These are phyloP conservation scores for Ypsolopha sequella DNA, from an alignment of 2,888 invertebrate genomes.

Conservation along the genomic window DNA sequence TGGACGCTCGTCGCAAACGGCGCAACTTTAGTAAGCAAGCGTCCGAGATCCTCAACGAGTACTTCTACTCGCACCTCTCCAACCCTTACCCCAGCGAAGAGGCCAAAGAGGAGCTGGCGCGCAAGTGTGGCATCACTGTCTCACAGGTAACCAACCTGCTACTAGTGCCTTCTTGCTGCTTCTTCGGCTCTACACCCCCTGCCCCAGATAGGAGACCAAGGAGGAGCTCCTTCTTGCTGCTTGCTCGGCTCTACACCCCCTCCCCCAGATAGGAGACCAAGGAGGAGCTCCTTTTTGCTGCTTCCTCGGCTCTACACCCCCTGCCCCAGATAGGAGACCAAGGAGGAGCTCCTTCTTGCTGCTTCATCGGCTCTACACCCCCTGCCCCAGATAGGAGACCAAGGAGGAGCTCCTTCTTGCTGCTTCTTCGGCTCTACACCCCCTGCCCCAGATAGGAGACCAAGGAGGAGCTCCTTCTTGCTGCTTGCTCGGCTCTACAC, in stretches of 20 bases:
- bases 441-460: conserved; percentile 93
- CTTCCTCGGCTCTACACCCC: conserved; percentile 97
- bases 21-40: conserved; percentile 99
- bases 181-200: conserved; percentile 83
- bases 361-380: too few species aligned
- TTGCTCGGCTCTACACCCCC: conserved; percentile 98
- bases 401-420: conserved; percentile 99
- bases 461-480: conserved; percentile 17
- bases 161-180: conserved; percentile 48
- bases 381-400: neutral
- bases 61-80: conserved; percentile 99
- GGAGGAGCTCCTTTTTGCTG: conserved; percentile 86
- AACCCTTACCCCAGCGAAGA: conserved; percentile 99
- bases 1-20: conserved; percentile 88
- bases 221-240: too few species aligned
- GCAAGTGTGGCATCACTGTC: conserved; percentile 99
- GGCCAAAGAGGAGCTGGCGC: conserved; percentile 98
- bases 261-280: conserved; percentile 99
- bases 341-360: conserved; percentile 83
- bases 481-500: conserved; percentile 94
- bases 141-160: conserved; percentile 77
- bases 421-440: conserved; percentile 98
- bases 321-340: conserved; percentile 99
- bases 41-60: conserved; percentile 99
- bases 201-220: conserved; percentile 99